phyloP scores from a whole-genome alignment of 2,113 vertebrate species.

The Mustela nigripes region DNA sequence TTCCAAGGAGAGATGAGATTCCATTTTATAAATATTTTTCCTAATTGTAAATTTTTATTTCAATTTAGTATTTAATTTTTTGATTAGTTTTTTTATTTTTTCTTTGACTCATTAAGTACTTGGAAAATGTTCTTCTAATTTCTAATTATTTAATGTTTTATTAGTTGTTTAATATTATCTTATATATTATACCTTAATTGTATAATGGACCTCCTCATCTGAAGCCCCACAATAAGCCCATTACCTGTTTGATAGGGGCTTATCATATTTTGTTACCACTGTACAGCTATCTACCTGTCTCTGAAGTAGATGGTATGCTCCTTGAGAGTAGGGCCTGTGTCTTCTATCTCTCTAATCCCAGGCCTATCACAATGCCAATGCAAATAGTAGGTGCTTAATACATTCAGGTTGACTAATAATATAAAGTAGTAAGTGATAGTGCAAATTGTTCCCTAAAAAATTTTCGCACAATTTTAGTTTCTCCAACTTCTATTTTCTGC shows the following conservation, averaged over 20 bases:
- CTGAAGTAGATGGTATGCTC: neutral
- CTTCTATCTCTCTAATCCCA: neutral
- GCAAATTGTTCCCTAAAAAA: neutral
- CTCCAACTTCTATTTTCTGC: neutral
- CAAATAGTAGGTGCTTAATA: neutral
- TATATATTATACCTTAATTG: neutral
- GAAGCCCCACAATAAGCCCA: neutral
- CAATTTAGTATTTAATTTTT: neutral
- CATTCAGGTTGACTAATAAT: slow-evolving; percentile 8
- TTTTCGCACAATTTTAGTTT: neutral
- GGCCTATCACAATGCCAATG: neutral
- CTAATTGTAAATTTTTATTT: neutral
- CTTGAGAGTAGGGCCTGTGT: neutral
- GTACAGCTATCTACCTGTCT: neutral
- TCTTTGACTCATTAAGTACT: neutral
- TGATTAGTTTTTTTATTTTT: neutral
- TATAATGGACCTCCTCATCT: neutral
- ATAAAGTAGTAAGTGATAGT: neutral
- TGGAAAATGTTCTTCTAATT: neutral
- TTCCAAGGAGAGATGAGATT: neutral
- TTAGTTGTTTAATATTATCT: neutral
- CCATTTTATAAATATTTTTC: slow-evolving; percentile 20
- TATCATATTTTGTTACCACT: neutral
- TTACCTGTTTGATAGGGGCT: neutral
- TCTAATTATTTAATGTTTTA: neutral